Evolutionary conservation across 1,140 invertebrate genomes (phyloP).

Genomic region (Colletes latitarsis): DNA sequence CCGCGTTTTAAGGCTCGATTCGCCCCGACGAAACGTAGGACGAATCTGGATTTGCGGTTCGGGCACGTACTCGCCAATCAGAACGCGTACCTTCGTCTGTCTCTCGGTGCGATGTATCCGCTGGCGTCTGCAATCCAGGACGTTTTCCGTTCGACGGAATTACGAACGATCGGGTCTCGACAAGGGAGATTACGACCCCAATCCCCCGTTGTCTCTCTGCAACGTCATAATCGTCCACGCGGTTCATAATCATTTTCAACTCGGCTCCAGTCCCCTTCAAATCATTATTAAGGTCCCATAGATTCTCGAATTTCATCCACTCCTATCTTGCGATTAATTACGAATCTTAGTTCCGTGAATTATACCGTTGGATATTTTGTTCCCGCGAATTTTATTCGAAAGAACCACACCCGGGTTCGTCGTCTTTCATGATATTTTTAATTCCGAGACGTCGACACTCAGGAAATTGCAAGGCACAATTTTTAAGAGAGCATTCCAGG

Average conservation of each 20-base stretch:
- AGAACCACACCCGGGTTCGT: too few relatives aligned
- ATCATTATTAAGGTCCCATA: too few relatives aligned
- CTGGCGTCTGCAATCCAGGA: not conserved
- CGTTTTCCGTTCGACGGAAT: not conserved
- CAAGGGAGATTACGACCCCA: not conserved
- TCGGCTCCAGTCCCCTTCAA: too few relatives aligned
- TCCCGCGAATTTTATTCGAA: too few relatives aligned
- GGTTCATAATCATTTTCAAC: not conserved
- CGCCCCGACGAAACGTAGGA: not conserved
- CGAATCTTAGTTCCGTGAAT: too few relatives aligned
- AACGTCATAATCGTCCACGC: not conserved
- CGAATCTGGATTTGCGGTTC: conserved; percentile 16
- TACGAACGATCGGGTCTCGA: not conserved
- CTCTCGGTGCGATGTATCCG: conserved; percentile 1
- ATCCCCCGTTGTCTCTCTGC: not conserved
- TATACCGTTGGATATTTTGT: too few relatives aligned
- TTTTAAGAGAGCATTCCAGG: too few relatives aligned
- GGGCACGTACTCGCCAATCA: conserved; percentile 19
- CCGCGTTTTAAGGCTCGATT: not conserved
- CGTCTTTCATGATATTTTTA: too few relatives aligned
- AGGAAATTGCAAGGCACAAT: too few relatives aligned
- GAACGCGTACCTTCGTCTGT: not conserved
- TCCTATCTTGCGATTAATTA: too few relatives aligned
- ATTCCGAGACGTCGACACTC: too few relatives aligned
- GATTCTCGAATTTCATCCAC: too few relatives aligned